These are phyloP conservation scores for Nipponacmea schrenckii DNA, from an alignment of 2,888 invertebrate species.

Conservation along the genomic window DNA sequence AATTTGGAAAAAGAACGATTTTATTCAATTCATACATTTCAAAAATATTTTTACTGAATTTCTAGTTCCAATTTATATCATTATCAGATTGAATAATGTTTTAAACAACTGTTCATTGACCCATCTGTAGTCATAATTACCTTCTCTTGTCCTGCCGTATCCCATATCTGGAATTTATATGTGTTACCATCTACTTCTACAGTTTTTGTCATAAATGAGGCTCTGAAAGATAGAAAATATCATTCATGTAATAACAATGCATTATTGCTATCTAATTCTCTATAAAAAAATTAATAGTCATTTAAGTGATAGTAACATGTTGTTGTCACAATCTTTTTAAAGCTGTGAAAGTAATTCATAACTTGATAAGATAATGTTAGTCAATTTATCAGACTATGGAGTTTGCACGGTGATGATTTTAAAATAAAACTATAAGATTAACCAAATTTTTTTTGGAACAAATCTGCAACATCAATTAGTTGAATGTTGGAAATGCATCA, in stretches of 20 bases:
- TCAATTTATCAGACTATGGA: neutral
- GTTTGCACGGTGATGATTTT: too few species aligned
- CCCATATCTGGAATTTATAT: slow-evolving; percentile 69
- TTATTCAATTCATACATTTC: too few species aligned
- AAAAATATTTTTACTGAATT: too few species aligned
- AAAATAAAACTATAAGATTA: too few species aligned
- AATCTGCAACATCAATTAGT: too few species aligned
- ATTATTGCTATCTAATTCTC: neutral
- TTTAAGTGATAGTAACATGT: neutral
- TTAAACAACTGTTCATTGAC: too few species aligned
- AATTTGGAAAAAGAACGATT: too few species aligned
- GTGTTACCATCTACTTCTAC: slow-evolving; percentile 62
- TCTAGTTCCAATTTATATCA: too few species aligned
- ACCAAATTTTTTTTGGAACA: too few species aligned
- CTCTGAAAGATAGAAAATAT: slow-evolving; percentile 50
- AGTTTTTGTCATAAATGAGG: slow-evolving; percentile 68
- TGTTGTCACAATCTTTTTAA: neutral
- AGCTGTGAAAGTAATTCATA: too few species aligned
- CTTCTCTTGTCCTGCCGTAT: slow-evolving; percentile 70
- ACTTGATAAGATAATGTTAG: neutral
- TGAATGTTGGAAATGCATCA: too few species aligned
- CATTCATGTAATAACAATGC: neutral
- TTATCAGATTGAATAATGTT: too few species aligned
- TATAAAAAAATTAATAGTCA: neutral
- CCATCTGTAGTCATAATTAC: slow-evolving; percentile 42